Evolutionary conservation across 2,888 invertebrate species (phyloP).

Genomic region (Brassicogethes aeneus): DNA sequence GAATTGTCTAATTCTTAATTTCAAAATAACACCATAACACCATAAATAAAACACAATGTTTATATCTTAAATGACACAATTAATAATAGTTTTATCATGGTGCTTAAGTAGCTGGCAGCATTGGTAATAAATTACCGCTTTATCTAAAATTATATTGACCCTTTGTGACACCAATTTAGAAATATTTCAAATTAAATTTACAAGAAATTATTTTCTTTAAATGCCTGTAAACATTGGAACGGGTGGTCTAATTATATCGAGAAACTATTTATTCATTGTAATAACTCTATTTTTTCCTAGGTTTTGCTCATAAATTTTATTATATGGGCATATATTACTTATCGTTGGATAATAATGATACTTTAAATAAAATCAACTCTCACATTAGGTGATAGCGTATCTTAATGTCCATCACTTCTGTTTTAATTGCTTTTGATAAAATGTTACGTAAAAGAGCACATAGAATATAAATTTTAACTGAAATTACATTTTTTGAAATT

Average conservation of each 20-base stretch:
- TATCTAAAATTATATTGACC: conserved; percentile 33
- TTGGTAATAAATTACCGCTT: conserved; percentile 24
- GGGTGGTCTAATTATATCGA: conserved; percentile 24
- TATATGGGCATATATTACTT: no score
- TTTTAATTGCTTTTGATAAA: no score
- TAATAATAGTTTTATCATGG: conserved; percentile 23
- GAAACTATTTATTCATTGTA: conserved; percentile 13
- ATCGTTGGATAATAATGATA: no score
- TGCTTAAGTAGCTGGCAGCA: conserved; percentile 18
- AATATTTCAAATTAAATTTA: conserved; percentile 30
- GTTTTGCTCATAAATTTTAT: conserved; percentile 5
- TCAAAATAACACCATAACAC: neutral
- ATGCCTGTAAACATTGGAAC: conserved; percentile 22
- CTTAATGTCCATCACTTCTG: no score
- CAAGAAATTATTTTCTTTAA: conserved; percentile 25
- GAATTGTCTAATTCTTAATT: neutral
- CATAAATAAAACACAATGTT: conserved; percentile 20
- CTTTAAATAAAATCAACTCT: no score
- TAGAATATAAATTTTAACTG: no score
- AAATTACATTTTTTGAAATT: no score
- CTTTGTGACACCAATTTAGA: conserved; percentile 26
- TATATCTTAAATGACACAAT: conserved; percentile 25
- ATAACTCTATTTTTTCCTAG: conserved; percentile 14
- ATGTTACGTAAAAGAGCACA: no score
- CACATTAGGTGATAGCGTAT: no score